Evolutionary conservation across 2,888 invertebrate species (phyloP), one percentile per base, ranked within the genome.

Genomic region (Standfussiana lucernea): DNA sequence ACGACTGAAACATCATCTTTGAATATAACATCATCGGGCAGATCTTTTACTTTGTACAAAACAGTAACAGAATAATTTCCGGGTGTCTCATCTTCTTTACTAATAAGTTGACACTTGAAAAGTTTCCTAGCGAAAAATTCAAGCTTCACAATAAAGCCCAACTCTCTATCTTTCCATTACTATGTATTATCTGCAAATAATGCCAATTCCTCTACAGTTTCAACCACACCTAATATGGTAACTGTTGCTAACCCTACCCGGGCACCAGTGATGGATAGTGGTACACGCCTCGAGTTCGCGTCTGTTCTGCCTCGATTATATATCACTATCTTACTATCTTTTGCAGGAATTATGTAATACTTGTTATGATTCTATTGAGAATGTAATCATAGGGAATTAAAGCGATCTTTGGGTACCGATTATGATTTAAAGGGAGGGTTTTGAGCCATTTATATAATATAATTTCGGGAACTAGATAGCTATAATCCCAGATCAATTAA

Each of bases 261-360:
- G 64, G 61, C 71, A 42, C 71, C 84, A 77, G 71, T 89, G 91
- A 92, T 89, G 84, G 90, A 91, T 89, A 82, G 85, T 64, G 82
- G 81, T 87, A 84, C 89, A 86, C 89, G 86, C 89, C 84, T 79
- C 71, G 80, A 75, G 75, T 83, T 83, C 78, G 84, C 84, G 84
- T 75, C 81, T 65, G 80, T 72, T 79, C 82, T 76, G 68, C 50
- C 74, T 78, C 78, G 84, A 81, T 84, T 81, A 77, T 86, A 68
- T 75, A 80, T 76, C 68, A 72, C 82, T 62, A 83, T 83, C 68
- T 62, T 56, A 76, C 67, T 70, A 83, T 88, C 80, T 78, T 74
- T 83, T 79, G 72, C 75, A 75, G 56, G 68, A 35, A 75, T 88
- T 86, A 80, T 64, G 79, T 72, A 86, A 88, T 66, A 70, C 59